Base-by-base conservation (phyloP, 2,113 vertebrate genomes). In the Psittacus erithacus region DNA sequence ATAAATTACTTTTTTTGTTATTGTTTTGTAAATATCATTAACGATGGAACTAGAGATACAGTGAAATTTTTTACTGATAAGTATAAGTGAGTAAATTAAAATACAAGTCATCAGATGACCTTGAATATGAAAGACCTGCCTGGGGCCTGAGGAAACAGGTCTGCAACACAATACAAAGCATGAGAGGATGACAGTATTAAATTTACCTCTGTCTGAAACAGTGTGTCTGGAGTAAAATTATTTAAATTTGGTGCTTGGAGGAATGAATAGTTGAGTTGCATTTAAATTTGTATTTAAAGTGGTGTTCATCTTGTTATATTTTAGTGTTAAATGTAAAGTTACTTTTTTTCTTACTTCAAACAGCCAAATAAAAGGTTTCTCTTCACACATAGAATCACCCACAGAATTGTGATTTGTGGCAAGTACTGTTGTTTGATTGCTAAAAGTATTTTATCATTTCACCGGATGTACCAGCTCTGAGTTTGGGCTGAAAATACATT, bases 81-180 rank as follows among this genome's bases (percentile, higher is more conserved):
- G 28, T 78, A 16, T n/a, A 82, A 78, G 33, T 69, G 59, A 83
- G 27, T 82, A 43, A 91, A 71, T 60, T 82, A 76, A 76, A 90
- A 39, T 13, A 3, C 15, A 4, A 49, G 35, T 83, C 3, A 5
- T 74, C 76, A 62, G 25, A 57, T 22, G 41, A 75, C 64, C 53
- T 65, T 63, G 49, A 55, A 74, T 44, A 15, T 65, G 59, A 39
- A 90, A 77, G 76, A 27, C 83, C 31, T 78, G 75, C 62, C 53
- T 71, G 14, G 33, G 60, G 77, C 64, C 60, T 12, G 47, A 49
- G 80, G 82, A 70, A 81, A 13, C 8, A 5, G 60, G 25, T 59
- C 92, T 86, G 39, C 88, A 82, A 53, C 19, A 27, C 39, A 18
- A 13, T 33, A 33, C 1, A 2, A 74, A 83, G 35, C 4, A 0